A percentile compares a stretch with the other conserved stretches of the same genome.
Conservation (phyloP, 1,140 invertebrate species). For the Tribolium madens region DNA sequence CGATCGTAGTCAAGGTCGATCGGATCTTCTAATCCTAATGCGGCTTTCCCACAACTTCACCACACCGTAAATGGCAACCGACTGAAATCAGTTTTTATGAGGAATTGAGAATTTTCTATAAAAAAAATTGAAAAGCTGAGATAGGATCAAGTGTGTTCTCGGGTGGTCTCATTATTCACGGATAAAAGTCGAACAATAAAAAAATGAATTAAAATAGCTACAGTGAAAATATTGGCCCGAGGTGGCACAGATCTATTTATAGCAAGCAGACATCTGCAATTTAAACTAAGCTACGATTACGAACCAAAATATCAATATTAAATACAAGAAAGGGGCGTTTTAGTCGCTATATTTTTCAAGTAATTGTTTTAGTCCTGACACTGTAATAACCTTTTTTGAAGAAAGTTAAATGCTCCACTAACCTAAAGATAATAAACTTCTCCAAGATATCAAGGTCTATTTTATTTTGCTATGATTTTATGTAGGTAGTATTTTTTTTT, state of each 20-base stretch:
- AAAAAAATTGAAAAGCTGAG: neutral
- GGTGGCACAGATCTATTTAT: too few species aligned
- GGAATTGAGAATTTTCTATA: neutral
- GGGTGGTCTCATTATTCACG: neutral
- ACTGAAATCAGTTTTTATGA: conserved; percentile 8
- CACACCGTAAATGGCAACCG: conserved; percentile 6
- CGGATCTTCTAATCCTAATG: neutral
- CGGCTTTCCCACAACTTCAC: conserved; percentile 6
- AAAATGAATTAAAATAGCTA: neutral
- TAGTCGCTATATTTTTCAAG: too few species aligned
- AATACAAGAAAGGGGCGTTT: too few species aligned
- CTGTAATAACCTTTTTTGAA: neutral
- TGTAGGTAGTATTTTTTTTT: too few species aligned
- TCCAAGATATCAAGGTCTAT: too few species aligned
- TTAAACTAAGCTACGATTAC: too few species aligned
- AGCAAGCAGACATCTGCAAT: too few species aligned
- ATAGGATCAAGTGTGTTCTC: neutral
- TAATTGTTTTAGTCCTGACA: too few species aligned
- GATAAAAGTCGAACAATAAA: neutral
- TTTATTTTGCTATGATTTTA: too few species aligned
- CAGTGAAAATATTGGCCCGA: neutral
- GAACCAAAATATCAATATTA: too few species aligned
- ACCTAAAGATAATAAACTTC: neutral
- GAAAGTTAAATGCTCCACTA: neutral
- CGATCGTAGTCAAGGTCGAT: conserved; percentile 10